A percentile compares a stretch with the other conserved stretches of the same genome.
phyloP scores from a whole-genome alignment of 1,140 invertebrate genomes.

The Cheumatopsyche charites region DNA sequence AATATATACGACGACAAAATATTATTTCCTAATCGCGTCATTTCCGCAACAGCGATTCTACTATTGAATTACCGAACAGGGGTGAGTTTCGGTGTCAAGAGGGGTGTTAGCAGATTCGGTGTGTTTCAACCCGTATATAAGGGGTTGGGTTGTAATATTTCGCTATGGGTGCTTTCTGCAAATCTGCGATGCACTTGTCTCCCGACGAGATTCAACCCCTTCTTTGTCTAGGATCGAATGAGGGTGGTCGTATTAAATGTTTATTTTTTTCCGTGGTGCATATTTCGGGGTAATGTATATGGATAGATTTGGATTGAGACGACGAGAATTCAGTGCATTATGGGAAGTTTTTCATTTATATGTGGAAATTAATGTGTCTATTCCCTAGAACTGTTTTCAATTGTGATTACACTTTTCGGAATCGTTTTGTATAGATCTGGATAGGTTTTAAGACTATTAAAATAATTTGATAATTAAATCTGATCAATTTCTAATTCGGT shows the following conservation, averaged over 20 bases:
- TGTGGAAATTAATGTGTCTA: too few species aligned
- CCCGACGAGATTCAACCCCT: conserved; percentile 11
- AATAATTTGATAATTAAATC: too few species aligned
- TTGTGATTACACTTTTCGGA: too few species aligned
- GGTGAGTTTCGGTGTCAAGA: conserved; percentile 41
- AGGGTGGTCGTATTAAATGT: not conserved
- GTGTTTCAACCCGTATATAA: conserved; percentile 33
- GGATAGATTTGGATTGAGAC: too few species aligned
- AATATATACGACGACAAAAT: conserved; percentile 50
- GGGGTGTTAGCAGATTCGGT: conserved; percentile 46
- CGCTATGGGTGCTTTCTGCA: conserved; percentile 17
- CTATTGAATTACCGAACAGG: conserved; percentile 47
- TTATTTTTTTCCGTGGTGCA: too few species aligned
- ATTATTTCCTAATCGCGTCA: conserved; percentile 50
- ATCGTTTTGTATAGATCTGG: too few species aligned
- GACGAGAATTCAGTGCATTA: too few species aligned
- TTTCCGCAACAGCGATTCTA: conserved; percentile 46
- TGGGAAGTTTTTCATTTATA: too few species aligned
- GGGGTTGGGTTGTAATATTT: conserved; percentile 21
- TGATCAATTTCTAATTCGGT: too few species aligned
- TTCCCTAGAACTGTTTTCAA: too few species aligned
- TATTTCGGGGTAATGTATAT: too few species aligned
- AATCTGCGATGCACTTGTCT: conserved; percentile 19
- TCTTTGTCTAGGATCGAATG: not conserved
- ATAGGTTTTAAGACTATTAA: too few species aligned